phyloP scores from a whole-genome alignment of 2,888 invertebrate genomes.

The Dolichopus griseipennis region DNA sequence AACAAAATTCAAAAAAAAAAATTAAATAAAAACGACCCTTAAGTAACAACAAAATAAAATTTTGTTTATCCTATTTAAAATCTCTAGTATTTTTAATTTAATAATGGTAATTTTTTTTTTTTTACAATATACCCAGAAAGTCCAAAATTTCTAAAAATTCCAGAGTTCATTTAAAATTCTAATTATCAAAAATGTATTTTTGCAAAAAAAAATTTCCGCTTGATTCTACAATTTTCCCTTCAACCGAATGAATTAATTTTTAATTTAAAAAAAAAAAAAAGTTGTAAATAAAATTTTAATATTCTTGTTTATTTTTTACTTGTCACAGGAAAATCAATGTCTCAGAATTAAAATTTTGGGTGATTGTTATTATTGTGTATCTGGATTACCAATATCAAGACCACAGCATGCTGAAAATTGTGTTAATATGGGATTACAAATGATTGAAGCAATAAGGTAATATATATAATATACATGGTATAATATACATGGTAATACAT shows the following conservation, averaged over 20 bases:
- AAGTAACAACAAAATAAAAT: too few species aligned
- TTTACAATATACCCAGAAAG: too few species aligned
- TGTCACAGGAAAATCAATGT: conserved; percentile 80
- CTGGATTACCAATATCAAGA: conserved; percentile 81
- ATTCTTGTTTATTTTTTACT: neutral
- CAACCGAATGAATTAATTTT: neutral
- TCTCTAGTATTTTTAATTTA: too few species aligned
- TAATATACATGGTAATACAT: too few species aligned
- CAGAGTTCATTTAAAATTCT: too few species aligned
- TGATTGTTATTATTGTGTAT: conserved; percentile 93
- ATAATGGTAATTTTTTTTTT: too few species aligned
- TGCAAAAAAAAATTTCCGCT: neutral
- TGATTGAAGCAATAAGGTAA: conserved; percentile 93
- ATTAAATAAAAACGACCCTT: too few species aligned
- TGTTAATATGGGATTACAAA: conserved; percentile 91
- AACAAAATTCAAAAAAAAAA: too few species aligned
- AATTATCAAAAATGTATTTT: too few species aligned
- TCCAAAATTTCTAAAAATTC: too few species aligned
- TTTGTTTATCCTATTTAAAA: too few species aligned
- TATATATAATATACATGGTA: too few species aligned
- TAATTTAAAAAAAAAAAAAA: conserved; percentile 2
- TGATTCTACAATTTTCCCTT: neutral
- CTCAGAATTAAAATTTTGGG: conserved; percentile 93
- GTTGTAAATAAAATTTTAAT: neutral
- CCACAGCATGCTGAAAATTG: conserved; percentile 93